phyloP scores from a whole-genome alignment of 1,140 invertebrate genomes.

The Diachasma alloeum region DNA sequence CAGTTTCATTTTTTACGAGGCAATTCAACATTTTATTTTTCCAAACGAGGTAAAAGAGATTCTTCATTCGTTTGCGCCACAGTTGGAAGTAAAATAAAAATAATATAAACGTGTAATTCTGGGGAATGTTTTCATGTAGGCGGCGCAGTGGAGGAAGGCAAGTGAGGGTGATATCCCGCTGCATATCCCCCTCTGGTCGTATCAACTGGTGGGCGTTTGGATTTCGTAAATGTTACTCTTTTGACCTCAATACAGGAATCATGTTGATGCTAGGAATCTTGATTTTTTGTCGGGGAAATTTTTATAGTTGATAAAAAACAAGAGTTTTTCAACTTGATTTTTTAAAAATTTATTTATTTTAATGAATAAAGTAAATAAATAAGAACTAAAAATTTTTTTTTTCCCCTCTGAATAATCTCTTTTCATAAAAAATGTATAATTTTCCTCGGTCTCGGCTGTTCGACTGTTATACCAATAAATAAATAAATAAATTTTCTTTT shows the following conservation, averaged over 20 bases:
- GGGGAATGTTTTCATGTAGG: constrained; percentile 2
- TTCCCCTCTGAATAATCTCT: too few species aligned
- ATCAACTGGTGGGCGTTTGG: constrained; percentile 13
- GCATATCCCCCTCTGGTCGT: background rate
- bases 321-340: too few species aligned
- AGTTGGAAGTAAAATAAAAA: background rate
- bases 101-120: background rate
- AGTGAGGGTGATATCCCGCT: constrained; percentile 9
- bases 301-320: too few species aligned
- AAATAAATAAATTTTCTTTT: too few species aligned
- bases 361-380: too few species aligned
- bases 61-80: background rate
- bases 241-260: background rate
- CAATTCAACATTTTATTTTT: background rate
- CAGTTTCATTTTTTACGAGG: too few species aligned
- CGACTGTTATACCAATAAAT: too few species aligned
- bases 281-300: background rate
- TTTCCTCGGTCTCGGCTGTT: too few species aligned
- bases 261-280: background rate
- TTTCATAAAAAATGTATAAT: too few species aligned
- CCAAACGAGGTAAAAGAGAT: background rate
- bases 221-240: constrained; percentile 1
- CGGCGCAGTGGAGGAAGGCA: background rate
- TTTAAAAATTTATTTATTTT: too few species aligned
- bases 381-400: too few species aligned